phyloP scores from a whole-genome alignment of 1,140 invertebrate genomes.

The Halesus radiatus region DNA sequence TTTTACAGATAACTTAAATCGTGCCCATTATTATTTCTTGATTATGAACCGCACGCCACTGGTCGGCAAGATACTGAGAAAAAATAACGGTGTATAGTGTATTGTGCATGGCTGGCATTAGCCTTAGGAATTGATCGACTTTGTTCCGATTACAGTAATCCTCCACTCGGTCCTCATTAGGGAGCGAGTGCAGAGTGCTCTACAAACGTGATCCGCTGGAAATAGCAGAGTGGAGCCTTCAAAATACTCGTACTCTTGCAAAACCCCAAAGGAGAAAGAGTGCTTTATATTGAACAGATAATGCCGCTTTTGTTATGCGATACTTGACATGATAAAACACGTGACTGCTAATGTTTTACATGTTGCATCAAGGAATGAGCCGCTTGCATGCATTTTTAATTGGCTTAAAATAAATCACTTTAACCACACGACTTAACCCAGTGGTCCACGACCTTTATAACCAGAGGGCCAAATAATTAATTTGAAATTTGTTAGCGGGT shows the following conservation, averaged over 20 bases:
- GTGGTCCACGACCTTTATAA: too few species aligned
- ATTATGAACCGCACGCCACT: too few species aligned
- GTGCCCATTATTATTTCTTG: too few species aligned
- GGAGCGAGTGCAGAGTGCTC: too few species aligned
- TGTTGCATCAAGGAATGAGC: not conserved
- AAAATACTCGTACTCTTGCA: not conserved
- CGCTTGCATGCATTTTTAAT: too few species aligned
- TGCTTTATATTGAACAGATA: not conserved
- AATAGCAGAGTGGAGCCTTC: not conserved
- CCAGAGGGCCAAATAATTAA: too few species aligned
- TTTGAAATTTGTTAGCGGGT: too few species aligned
- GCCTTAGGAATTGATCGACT: not conserved
- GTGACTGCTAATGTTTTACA: not conserved
- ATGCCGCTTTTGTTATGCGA: not conserved
- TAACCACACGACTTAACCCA: too few species aligned
- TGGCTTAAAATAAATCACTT: too few species aligned
- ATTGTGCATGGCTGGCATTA: not conserved
- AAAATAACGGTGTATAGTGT: not conserved
- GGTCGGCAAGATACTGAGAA: too few species aligned
- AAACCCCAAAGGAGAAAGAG: not conserved
- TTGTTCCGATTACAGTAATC: conserved; percentile 13
- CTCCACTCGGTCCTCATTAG: not conserved
- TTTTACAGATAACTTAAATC: too few species aligned
- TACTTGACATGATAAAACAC: conserved; percentile 9
- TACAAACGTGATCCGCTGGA: not conserved